Percentiles rank a stretch among this genome's conserved stretches.
phyloP scores from a whole-genome alignment of 2,888 invertebrate species.

The Tachina lurida region DNA sequence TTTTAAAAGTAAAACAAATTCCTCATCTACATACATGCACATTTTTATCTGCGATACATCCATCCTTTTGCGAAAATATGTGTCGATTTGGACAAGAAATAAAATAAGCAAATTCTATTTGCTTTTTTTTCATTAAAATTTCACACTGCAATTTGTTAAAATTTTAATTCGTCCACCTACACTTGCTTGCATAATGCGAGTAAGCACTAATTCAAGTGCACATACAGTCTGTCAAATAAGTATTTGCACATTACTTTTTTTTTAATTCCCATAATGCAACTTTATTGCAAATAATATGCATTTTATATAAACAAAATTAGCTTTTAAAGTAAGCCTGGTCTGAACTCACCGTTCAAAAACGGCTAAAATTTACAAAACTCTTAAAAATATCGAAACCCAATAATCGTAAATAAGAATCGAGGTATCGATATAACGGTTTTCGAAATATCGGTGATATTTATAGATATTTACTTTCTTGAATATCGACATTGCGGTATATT shows the following conservation, averaged over 20 bases:
- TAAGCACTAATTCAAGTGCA: neutral
- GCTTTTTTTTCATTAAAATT: slow-evolving; percentile 42
- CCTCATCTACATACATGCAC: neutral
- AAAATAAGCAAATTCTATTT: neutral
- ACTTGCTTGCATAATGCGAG: neutral
- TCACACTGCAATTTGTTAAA: slow-evolving; percentile 49
- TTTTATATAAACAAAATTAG: too few relatives aligned
- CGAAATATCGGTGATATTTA: too few relatives aligned
- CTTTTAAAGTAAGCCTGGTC: too few relatives aligned
- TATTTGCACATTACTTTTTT: neutral
- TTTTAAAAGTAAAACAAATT: neutral
- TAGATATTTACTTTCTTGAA: too few relatives aligned
- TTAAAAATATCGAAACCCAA: too few relatives aligned
- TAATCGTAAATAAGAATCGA: too few relatives aligned
- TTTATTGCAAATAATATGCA: too few relatives aligned
- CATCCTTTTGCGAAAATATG: neutral
- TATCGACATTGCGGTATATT: too few relatives aligned
- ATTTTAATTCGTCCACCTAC: slow-evolving; percentile 57
- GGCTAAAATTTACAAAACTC: too few relatives aligned
- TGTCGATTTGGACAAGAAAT: neutral
- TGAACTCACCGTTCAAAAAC: too few relatives aligned
- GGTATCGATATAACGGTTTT: too few relatives aligned
- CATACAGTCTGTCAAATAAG: slow-evolving; percentile 9
- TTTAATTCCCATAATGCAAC: neutral
- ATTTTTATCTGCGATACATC: neutral